A percentile compares a stretch with the other conserved stretches of the same genome.
phyloP scores from a whole-genome alignment of 2,888 invertebrate genomes.

The Aphrophora alni region DNA sequence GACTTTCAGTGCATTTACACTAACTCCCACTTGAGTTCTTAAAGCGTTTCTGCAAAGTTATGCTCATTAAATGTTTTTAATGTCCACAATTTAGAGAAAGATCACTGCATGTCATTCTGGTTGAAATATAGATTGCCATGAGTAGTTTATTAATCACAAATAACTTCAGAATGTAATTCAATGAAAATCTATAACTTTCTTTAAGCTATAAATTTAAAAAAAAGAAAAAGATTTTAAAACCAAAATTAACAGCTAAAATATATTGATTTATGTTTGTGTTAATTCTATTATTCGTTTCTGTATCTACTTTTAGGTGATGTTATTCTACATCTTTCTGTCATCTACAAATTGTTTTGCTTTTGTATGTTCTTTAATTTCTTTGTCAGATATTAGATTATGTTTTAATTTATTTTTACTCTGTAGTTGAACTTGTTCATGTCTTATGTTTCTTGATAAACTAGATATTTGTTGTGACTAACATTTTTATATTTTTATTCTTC shows the following conservation, averaged over 20 bases:
- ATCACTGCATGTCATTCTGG: too few relatives aligned
- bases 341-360: background rate
- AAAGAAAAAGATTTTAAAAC: background rate
- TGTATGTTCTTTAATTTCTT: background rate
- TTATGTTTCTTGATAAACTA: background rate
- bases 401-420: background rate
- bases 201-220: too few relatives aligned
- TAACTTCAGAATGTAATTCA: too few relatives aligned
- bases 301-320: background rate
- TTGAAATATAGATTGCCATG: too few relatives aligned
- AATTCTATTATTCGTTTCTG: background rate
- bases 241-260: background rate
- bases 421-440: background rate
- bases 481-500: background rate
- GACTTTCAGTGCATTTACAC: too few relatives aligned
- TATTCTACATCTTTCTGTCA: background rate
- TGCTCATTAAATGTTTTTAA: background rate
- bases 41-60: background rate
- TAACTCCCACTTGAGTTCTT: too few relatives aligned
- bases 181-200: too few relatives aligned
- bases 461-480: background rate
- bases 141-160: too few relatives aligned
- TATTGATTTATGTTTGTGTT: background rate
- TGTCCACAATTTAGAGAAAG: too few relatives aligned
- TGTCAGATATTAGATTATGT: background rate